Conservation (phyloP, 2,113 vertebrate species). For the Chinchilla lanigera region DNA sequence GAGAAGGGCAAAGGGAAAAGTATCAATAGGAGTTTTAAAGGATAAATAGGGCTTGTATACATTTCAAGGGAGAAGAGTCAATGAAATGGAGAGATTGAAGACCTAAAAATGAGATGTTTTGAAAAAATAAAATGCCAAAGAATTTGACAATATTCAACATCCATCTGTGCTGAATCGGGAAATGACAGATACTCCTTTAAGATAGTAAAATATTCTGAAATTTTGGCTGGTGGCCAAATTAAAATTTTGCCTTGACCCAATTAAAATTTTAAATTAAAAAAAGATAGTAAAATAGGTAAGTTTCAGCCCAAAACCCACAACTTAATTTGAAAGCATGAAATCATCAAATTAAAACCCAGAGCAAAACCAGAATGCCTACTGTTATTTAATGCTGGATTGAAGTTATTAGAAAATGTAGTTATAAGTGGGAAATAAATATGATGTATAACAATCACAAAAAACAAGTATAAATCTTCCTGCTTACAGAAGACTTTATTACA, state of each 20-base stretch:
- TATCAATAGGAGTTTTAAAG: background rate
- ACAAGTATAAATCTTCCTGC: background rate
- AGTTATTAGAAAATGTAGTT: background rate
- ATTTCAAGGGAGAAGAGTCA: background rate
- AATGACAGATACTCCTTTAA: background rate
- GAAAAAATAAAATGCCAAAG: slow-evolving; percentile 21
- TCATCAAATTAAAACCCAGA: background rate
- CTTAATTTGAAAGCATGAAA: slow-evolving; percentile 5
- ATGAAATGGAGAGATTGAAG: background rate
- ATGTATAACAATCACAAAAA: background rate
- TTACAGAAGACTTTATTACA: slow-evolving; percentile 19
- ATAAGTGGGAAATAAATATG: background rate
- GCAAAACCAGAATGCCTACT: background rate
- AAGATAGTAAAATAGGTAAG: background rate
- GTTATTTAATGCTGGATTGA: slow-evolving; percentile 2
- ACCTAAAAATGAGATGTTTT: background rate
- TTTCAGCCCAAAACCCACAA: background rate
- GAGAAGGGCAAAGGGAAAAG: background rate
- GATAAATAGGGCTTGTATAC: background rate
- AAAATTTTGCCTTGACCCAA: background rate
- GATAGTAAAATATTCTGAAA: background rate
- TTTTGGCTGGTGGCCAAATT: background rate
- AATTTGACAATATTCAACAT: background rate
- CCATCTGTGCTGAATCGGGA: background rate
- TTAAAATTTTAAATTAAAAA: slow-evolving; percentile 31